phyloP scores from a whole-genome alignment of 2,113 vertebrate species.

The Elaphurus davidianus region DNA sequence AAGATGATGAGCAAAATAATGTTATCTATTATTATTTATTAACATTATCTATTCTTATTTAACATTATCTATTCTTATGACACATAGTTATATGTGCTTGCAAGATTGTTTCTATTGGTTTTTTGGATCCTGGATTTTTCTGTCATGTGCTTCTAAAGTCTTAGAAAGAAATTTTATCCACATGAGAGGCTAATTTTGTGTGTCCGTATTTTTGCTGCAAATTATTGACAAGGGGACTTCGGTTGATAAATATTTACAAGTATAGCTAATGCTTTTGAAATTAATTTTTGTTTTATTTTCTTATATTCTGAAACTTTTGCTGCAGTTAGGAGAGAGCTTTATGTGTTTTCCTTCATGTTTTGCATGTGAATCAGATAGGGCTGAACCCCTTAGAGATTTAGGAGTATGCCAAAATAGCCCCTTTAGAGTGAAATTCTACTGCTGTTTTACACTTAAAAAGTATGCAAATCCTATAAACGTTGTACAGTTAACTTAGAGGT shows the following conservation, averaged over 20 bases:
- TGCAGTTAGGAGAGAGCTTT: background rate
- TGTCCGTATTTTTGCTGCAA: background rate
- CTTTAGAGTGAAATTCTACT: background rate
- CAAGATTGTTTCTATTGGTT: background rate
- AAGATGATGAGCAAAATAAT: background rate
- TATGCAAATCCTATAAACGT: background rate
- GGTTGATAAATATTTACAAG: background rate
- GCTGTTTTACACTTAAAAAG: background rate
- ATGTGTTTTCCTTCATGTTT: background rate
- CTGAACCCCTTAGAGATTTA: background rate
- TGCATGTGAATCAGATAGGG: background rate
- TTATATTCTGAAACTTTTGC: background rate
- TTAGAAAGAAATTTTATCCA: background rate
- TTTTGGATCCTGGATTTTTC: background rate
- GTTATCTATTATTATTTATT: background rate
- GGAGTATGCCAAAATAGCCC: background rate
- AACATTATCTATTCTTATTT: background rate
- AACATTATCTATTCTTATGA: background rate
- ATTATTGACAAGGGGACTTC: background rate
- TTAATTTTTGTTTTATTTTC: background rate
- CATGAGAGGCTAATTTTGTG: background rate
- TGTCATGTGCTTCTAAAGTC: background rate
- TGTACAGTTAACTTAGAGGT: background rate
- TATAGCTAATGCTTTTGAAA: background rate
- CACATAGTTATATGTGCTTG: background rate